Base-by-base conservation (phyloP, 2,797 vertebrate genomes). In the Chaunax sp. region DNA sequence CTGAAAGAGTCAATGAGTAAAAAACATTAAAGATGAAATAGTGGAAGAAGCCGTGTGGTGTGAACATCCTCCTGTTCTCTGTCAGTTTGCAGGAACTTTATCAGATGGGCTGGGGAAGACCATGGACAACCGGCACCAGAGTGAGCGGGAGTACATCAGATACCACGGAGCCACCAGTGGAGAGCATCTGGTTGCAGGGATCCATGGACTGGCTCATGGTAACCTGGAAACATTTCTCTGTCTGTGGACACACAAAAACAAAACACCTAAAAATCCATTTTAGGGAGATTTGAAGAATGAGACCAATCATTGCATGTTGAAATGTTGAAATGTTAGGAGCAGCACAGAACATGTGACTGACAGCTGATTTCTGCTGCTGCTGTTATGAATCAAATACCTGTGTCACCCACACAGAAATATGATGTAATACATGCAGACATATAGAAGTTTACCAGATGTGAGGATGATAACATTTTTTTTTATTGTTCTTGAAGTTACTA, bases 151-250 rank as follows among this genome's bases (percentile, higher is more conserved):
- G 23, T 99, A 97, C 80, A 99, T 99, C 78, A 90, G 97, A 1
- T 98, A 99, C 35, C 97, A 99, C 0, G 98, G 97, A 0, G 97
- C 96, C 1, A 98, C 97, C 3, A 99, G 97, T 0, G 97, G 98
- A 3, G 98, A 99, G 45, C 98, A 99, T 71, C 94, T 99, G 0
- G 97, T 99, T 0, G 98, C 98, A 1, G 98, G 98, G 43, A 98
- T 99, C 86, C 97, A 99, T 0, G 98, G 98, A 37, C 93, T 99
- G 44, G 96, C 97, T 72, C 98, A 99, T 1, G 98, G 98, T 99
- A 94, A 46, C 11, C 22, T 2, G 10, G 7, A 19, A 49, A 33
- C 14, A 11, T 43, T 16, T 47, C 3, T 65, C 22, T 62, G 18
- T 47, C 1, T 20, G 22, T 5, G 28, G 28, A 9, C 28, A 30